Evolutionary conservation across 1,140 invertebrate species (phyloP).

Genomic region (Galleria mellonella): DNA sequence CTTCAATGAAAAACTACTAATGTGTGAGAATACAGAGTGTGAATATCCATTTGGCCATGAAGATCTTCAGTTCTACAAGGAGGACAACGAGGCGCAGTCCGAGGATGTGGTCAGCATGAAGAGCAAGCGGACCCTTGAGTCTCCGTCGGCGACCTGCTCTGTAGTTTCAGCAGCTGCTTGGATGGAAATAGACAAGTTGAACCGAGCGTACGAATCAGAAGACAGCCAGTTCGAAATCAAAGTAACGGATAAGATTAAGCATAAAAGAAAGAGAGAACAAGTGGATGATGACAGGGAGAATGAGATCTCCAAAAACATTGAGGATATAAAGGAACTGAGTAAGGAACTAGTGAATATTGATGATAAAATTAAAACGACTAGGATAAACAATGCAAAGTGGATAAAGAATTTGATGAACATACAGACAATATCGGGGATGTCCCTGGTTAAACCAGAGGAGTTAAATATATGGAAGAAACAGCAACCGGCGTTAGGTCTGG

Average conservation of each 20-base stretch:
- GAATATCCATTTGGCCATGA: constrained; percentile 58
- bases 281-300: constrained; percentile 7
- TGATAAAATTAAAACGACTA: constrained; percentile 5
- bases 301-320: constrained; percentile 23
- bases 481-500: constrained; percentile 10
- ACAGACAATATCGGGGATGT: constrained; percentile 24
- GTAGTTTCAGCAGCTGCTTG: constrained; percentile 23
- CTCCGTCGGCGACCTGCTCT: constrained; percentile 10
- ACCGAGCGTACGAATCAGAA: constrained; percentile 28
- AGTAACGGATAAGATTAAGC: constrained; percentile 1
- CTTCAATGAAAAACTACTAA: constrained; percentile 43
- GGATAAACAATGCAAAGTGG: constrained; percentile 36
- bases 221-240: constrained; percentile 16
- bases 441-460: constrained; percentile 34
- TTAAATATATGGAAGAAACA: constrained; percentile 19
- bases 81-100: constrained; percentile 18
- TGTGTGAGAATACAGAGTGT: constrained; percentile 55
- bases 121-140: constrained; percentile 2
- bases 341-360: constrained; percentile 15
- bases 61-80: constrained; percentile 30
- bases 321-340: constrained; percentile 28
- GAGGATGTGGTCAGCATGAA: constrained; percentile 18
- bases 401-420: constrained; percentile 36
- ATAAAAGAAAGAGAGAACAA: constrained; percentile 2
- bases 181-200: constrained; percentile 40